Percentiles rank a stretch among this genome's conserved stretches.
phyloP scores from a whole-genome alignment of 2,113 vertebrate genomes.

The Nerophis ophidion region DNA sequence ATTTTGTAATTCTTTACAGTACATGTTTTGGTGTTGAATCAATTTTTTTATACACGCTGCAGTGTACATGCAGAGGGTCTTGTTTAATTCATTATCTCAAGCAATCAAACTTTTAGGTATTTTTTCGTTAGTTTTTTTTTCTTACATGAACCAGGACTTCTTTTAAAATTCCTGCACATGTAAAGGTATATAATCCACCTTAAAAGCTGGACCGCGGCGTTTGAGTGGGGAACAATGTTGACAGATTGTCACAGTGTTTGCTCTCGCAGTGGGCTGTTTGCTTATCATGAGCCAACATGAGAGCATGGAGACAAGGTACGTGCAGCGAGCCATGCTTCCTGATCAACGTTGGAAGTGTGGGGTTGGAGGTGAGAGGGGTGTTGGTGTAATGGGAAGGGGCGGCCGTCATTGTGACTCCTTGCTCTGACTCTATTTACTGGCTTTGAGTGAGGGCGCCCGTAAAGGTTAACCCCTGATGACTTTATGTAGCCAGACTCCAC shows the following conservation, averaged over 20 bases:
- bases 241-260: slow-evolving; percentile 59
- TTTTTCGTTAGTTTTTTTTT: no score
- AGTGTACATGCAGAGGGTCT: no score
- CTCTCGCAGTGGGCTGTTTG: slow-evolving; percentile 65
- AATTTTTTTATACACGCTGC: no score
- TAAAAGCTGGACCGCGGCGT: background rate
- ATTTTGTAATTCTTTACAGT: no score
- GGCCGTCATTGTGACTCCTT: slow-evolving; percentile 69
- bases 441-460: slow-evolving; percentile 19
- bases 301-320: slow-evolving; percentile 67
- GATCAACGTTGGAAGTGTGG: slow-evolving; percentile 35
- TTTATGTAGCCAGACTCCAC: slow-evolving; percentile 20
- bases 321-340: slow-evolving; percentile 68
- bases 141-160: no score
- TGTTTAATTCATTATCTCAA: no score
- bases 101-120: background rate
- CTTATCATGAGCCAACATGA: slow-evolving; percentile 70
- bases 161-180: background rate
- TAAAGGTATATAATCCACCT: background rate
- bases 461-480: slow-evolving; percentile 14
- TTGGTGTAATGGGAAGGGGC: slow-evolving; percentile 17
- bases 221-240: slow-evolving; percentile 35
- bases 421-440: slow-evolving; percentile 31
- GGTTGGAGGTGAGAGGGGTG: slow-evolving; percentile 51
- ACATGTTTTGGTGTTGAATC: no score